phyloP scores from a whole-genome alignment of 2,113 vertebrate species.

The Stigmatopora nigra region DNA sequence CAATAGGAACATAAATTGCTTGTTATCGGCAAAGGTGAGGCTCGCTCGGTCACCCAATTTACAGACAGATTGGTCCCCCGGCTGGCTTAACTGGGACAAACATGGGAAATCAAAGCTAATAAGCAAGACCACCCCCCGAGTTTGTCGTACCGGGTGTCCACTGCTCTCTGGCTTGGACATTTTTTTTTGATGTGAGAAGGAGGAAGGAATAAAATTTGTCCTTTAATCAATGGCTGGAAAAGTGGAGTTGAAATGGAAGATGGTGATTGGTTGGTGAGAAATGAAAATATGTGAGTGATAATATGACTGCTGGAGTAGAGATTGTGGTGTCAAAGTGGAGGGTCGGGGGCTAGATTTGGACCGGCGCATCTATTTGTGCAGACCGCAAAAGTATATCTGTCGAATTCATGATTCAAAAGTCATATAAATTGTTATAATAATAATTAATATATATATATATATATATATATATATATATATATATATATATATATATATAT shows the following conservation, averaged over 20 bases:
- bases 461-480: no score
- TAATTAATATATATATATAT: no score
- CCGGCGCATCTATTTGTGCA: no score
- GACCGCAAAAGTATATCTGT: no score
- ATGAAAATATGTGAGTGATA: no score
- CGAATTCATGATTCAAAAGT: no score
- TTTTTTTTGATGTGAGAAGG: background rate
- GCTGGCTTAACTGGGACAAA: slow-evolving; percentile 33
- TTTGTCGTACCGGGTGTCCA: background rate
- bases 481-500: no score
- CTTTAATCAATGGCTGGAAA: background rate
- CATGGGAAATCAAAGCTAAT: slow-evolving; percentile 32
- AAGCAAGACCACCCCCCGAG: slow-evolving; percentile 7
- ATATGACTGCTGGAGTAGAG: no score
- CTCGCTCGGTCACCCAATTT: slow-evolving; percentile 49
- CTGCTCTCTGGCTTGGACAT: background rate
- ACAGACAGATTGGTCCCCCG: slow-evolving; percentile 37
- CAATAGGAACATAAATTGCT: slow-evolving; percentile 57
- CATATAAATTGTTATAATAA: no score
- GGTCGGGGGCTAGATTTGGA: no score
- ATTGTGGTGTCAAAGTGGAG: no score
- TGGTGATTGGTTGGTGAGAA: no score
- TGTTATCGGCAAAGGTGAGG: slow-evolving; percentile 41
- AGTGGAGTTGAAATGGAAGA: background rate
- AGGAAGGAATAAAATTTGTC: background rate